phyloP scores from a whole-genome alignment of 2,888 invertebrate genomes.

The Drosophila kanekoi region DNA sequence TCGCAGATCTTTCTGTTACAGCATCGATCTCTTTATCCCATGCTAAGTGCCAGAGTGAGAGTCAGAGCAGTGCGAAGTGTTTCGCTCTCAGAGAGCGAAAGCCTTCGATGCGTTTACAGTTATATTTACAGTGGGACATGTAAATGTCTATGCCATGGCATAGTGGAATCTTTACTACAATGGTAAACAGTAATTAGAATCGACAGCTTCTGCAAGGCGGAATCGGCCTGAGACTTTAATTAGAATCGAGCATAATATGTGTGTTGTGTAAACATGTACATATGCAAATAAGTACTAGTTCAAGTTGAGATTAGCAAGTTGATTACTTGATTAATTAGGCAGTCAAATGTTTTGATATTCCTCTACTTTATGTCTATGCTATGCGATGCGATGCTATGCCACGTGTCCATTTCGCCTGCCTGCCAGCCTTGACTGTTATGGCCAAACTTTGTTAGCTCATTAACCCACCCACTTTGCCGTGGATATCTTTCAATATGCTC shows the following conservation, averaged over 20 bases:
- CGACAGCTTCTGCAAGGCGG: background rate
- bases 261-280: background rate
- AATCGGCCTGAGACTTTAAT: constrained; percentile 1
- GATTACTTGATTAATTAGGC: constrained; percentile 38
- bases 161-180: too few species aligned
- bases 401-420: constrained; percentile 7
- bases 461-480: constrained; percentile 28
- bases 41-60: too few species aligned
- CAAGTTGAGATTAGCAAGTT: constrained; percentile 19
- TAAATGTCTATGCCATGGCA: too few species aligned
- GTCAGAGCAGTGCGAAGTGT: too few species aligned
- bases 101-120: too few species aligned
- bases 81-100: too few species aligned
- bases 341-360: constrained; percentile 29
- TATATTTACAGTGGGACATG: too few species aligned
- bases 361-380: constrained; percentile 1
- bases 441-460: constrained; percentile 38
- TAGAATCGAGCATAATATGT: background rate
- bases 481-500: constrained; percentile 31
- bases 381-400: too few species aligned
- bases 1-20: too few species aligned
- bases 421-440: constrained; percentile 13
- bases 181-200: background rate
- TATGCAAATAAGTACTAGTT: constrained; percentile 8
- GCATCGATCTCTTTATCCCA: too few species aligned